A percentile compares a stretch with the other conserved stretches of the same genome.
These are phyloP conservation scores for Caenorhabditis macrosperma DNA, from an alignment of 2,888 invertebrate genomes.

Conservation along the genomic window DNA sequence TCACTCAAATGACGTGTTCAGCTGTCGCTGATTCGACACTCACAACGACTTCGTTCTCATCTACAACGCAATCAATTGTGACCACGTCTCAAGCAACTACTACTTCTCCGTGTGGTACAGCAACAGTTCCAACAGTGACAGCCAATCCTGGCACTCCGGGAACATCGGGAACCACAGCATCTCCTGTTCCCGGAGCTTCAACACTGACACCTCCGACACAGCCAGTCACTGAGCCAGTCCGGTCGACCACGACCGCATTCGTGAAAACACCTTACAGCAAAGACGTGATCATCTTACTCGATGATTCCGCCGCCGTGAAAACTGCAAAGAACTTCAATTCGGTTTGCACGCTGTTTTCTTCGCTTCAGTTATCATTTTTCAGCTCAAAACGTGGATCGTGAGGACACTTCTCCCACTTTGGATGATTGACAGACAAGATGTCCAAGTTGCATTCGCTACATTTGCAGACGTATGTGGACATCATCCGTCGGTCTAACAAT, in stretches of 20 bases:
- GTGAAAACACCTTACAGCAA: constrained; percentile 37
- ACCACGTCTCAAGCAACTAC: background rate
- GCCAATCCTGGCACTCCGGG: background rate
- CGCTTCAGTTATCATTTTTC: background rate
- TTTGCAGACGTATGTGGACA: constrained; percentile 31
- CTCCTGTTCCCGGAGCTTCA: background rate
- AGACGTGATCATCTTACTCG: constrained; percentile 59
- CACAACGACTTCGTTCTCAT: constrained; percentile 3
- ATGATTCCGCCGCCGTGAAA: constrained; percentile 58
- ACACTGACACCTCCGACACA: constrained; percentile 2
- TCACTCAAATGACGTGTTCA: constrained; percentile 33
- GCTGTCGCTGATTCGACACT: constrained; percentile 6
- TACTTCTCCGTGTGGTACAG: background rate
- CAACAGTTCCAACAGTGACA: constrained; percentile 7
- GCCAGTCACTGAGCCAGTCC: background rate
- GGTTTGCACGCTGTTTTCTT: constrained; percentile 6
- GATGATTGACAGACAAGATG: constrained; percentile 36
- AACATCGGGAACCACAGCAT: background rate
- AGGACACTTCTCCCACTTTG: constrained; percentile 28
- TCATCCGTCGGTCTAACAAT: background rate
- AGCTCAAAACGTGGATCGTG: constrained; percentile 45
- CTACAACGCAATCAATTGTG: background rate
- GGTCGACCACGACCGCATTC: constrained; percentile 31
- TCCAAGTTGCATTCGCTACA: constrained; percentile 47
- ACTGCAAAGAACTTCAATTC: constrained; percentile 36